Base-by-base conservation (phyloP, 2,888 invertebrate species). In the Geotrupes spiniger region DNA sequence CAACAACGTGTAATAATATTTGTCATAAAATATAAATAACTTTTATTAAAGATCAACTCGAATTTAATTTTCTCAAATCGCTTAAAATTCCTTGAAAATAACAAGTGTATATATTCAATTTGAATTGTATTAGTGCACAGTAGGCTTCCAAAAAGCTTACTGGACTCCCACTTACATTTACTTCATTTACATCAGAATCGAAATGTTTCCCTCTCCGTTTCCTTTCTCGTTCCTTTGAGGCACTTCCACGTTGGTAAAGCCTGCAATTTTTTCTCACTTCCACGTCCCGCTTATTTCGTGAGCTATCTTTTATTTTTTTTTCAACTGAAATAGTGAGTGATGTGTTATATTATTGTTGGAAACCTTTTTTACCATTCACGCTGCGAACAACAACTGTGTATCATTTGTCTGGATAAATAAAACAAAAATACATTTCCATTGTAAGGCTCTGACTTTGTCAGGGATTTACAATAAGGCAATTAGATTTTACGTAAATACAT, bases 151-250 rank as follows among this genome's bases (percentile, higher is more conserved):
- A 46, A 42, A 36, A 49, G 56, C 52, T 56, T 56, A 54, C 53
- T 49, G 55, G 49, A 49, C 51, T 53, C 52, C 54, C 54, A 51
- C 55, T 52, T 54, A 54, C 60, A 57, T 60, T 55, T 57, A 49
- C 54, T 46, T 60, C 57, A 61, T 61, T 61, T 61, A 55, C 61
- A 60, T 61, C 57, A 56, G 58, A 60, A 57, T 61, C 54, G 56
- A 46, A 60, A 61, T 59, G 56, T 59, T 61, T 59, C 52, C 58
- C 54, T 55, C 52, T 51, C 57, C 56, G 53, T 56, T 59, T 57
- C 52, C 50, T 49, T 48, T 27, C 46, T 56, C 50, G 46, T 42
- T 21, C 46, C 47, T 50, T 36, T 41, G 49, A 50, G 46, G 44
- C 33, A 40, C 48, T 26, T 42, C 51, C 49, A 47, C 55, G 52